Evolutionary conservation across 2,888 invertebrate genomes (phyloP).

Genomic region (Linnaemya vulpina): DNA sequence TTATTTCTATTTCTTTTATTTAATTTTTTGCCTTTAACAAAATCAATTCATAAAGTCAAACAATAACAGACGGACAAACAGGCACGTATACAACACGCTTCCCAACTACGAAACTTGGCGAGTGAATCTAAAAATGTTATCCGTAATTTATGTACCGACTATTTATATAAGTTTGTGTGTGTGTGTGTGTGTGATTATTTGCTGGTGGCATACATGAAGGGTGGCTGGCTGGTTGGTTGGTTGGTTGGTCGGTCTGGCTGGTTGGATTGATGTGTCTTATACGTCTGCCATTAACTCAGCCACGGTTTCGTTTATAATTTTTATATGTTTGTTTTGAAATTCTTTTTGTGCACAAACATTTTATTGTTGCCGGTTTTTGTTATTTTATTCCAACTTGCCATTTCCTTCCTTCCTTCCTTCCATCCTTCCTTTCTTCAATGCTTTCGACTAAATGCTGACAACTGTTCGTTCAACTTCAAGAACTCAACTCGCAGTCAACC

Average conservation of each 20-base stretch:
- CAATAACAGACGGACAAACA: constrained; percentile 51
- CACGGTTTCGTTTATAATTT: constrained; percentile 54
- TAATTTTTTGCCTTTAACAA: constrained; percentile 65
- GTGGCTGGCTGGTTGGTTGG: constrained; percentile 30
- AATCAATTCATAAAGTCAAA: constrained; percentile 73
- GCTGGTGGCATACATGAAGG: constrained; percentile 14
- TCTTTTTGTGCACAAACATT: constrained; percentile 48
- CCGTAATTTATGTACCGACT: constrained; percentile 40
- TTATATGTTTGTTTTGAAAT: constrained; percentile 18
- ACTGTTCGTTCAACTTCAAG: constrained; percentile 67
- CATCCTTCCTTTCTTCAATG: background rate
- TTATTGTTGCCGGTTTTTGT: constrained; percentile 66
- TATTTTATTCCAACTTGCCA: constrained; percentile 60
- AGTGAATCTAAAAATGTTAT: constrained; percentile 30
- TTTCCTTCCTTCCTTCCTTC: constrained; percentile 60
- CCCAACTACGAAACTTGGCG: background rate
- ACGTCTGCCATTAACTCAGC: constrained; percentile 62
- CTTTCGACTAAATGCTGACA: constrained; percentile 67
- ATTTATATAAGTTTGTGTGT: background rate
- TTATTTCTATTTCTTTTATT: constrained; percentile 54
- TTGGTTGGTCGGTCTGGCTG: background rate
- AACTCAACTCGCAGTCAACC: constrained; percentile 36
- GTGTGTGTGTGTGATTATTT: background rate
- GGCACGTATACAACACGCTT: constrained; percentile 34
- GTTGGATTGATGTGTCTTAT: constrained; percentile 35